A percentile compares a stretch with the other conserved stretches of the same genome.
Evolutionary conservation across 2,888 invertebrate genomes (phyloP).

Genomic region (Argyresthia albistria): DNA sequence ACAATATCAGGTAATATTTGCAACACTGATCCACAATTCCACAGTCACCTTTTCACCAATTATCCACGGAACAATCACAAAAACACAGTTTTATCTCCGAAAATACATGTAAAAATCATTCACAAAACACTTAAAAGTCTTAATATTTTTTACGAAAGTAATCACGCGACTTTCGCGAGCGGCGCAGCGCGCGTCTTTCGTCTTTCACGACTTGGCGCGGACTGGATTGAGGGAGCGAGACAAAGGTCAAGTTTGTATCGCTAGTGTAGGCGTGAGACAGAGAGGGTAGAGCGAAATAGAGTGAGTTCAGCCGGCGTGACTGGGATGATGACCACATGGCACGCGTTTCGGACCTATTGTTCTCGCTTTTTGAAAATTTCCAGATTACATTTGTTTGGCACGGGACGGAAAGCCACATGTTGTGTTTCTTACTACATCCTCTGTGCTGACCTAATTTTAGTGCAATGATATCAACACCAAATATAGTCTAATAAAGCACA

Average conservation of each 20-base stretch:
- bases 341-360: slow-evolving; percentile 37
- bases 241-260: slow-evolving; percentile 36
- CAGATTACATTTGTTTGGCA: too few species aligned
- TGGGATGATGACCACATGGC: slow-evolving; percentile 62
- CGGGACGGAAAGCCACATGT: slow-evolving; percentile 37
- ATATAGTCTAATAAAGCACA: too few species aligned
- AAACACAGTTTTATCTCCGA: slow-evolving; percentile 9
- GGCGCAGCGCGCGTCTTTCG: slow-evolving; percentile 22
- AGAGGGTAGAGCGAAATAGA: slow-evolving; percentile 18
- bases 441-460: too few species aligned
- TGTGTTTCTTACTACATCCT: too few species aligned
- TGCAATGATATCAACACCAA: too few species aligned
- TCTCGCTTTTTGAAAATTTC: neutral
- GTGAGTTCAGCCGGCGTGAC: slow-evolving; percentile 50
- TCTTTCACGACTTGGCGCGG: slow-evolving; percentile 22
- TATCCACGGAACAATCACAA: slow-evolving; percentile 15
- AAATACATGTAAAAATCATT: slow-evolving; percentile 13
- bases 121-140: slow-evolving; percentile 24
- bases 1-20: slow-evolving; percentile 35
- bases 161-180: slow-evolving; percentile 24
- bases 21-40: slow-evolving; percentile 41
- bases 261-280: slow-evolving; percentile 13
- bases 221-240: slow-evolving; percentile 48
- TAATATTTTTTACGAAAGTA: slow-evolving; percentile 58
- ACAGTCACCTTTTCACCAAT: slow-evolving; percentile 10